These are phyloP conservation scores for Drosophila nr. medialis DNA, from an alignment of 2,888 invertebrate genomes.

Conservation along the genomic window DNA sequence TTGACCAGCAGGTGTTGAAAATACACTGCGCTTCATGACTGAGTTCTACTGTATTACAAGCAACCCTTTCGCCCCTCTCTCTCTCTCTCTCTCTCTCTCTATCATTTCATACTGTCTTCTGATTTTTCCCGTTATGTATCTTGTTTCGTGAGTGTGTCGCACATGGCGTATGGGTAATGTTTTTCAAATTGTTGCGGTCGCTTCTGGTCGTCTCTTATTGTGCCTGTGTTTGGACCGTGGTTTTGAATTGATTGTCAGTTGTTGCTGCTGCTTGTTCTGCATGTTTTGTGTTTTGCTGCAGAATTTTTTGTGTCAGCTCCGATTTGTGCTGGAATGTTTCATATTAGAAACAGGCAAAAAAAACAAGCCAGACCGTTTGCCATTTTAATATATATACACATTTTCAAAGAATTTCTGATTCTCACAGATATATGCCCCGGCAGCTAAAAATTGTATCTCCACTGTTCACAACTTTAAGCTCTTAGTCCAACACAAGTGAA, in stretches of 20 bases:
- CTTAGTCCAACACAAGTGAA: not conserved
- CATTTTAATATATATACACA: not conserved
- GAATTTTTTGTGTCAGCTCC: constrained; percentile 11
- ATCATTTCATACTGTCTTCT: constrained; percentile 3
- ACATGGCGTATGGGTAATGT: constrained; percentile 77
- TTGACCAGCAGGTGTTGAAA: constrained; percentile 77
- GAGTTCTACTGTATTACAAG: constrained; percentile 37
- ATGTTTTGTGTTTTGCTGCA: constrained; percentile 2
- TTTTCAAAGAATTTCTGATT: not conserved
- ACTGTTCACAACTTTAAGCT: not conserved
- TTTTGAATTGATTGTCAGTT: constrained; percentile 53
- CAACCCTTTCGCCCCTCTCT: not conserved
- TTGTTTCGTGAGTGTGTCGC: constrained; percentile 44
- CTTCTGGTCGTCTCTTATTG: constrained; percentile 41
- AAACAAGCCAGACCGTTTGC: not conserved
- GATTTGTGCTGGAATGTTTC: constrained; percentile 10
- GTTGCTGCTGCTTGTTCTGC: constrained; percentile 4
- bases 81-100: not conserved
- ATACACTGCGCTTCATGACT: constrained; percentile 57
- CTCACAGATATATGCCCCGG: not conserved
- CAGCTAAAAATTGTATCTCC: too few species aligned
- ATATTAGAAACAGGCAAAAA: not conserved
- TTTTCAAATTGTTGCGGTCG: constrained; percentile 71
- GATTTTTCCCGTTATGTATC: constrained; percentile 24
- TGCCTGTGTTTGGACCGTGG: constrained; percentile 37